These are phyloP conservation scores for Chrysochloris asiatica DNA, from an alignment of 2,113 vertebrate genomes.

Conservation along the genomic window DNA sequence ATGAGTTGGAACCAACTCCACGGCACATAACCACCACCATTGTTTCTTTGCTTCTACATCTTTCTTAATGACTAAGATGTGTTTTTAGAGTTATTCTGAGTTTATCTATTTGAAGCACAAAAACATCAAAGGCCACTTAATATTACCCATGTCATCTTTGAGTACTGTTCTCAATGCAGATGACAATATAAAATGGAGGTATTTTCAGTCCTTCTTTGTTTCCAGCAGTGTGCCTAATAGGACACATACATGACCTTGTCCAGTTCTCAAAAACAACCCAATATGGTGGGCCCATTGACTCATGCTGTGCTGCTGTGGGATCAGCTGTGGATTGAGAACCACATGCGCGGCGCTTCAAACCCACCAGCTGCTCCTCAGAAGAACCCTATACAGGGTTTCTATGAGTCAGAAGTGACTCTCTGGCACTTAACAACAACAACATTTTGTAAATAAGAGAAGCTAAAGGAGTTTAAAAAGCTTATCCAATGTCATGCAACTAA, in stretches of 20 bases:
- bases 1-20: too few relatives aligned
- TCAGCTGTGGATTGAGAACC: too few relatives aligned
- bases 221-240: neutral
- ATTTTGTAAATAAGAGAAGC: neutral
- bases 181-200: neutral
- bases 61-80: neutral
- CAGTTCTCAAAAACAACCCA: too few relatives aligned
- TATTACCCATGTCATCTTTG: neutral
- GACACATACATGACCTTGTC: too few relatives aligned
- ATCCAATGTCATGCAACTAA: neutral
- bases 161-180: neutral
- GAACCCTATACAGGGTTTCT: too few relatives aligned
- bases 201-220: neutral
- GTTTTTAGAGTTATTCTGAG: neutral
- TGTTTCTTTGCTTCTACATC: neutral
- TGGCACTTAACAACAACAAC: too few relatives aligned
- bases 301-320: too few relatives aligned
- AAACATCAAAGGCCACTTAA: neutral
- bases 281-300: neutral
- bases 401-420: too few relatives aligned
- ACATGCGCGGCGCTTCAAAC: too few relatives aligned
- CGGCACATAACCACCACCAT: too few relatives aligned
- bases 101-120: neutral
- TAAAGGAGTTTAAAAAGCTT: neutral
- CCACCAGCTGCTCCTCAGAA: too few relatives aligned